Base-by-base conservation (phyloP, 2,797 vertebrate genomes). In the Xiphophorus birchmanni region DNA sequence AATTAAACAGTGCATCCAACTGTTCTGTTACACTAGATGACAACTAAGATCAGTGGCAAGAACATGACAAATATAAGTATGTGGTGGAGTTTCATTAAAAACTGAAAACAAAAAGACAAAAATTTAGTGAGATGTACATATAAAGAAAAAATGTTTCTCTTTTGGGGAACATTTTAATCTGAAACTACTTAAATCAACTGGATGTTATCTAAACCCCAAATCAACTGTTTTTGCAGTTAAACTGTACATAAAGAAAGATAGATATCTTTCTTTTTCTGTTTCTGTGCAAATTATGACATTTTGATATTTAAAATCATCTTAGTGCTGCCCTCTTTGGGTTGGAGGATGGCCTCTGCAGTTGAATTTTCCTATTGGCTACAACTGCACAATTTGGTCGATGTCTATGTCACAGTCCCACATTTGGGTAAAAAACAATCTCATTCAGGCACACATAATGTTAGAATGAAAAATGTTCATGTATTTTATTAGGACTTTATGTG, bases 21-120 rank as follows among this genome's bases (percentile, higher is more conserved):
- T 4, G 56, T 80, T 80, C 56, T 23, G 67, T 73, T 56, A 50
- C 29, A 60, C 72, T 26, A 50, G n/a, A 52, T 48, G 47, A 50
- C 0, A 7, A 10, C 13, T 40, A 81, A 2, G 73, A 23, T 52
- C 23, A 71, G 23, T n/a, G n/a, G 4, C 6, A 6, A 26, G 67
- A 42, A 44, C 12, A 26, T 44, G 23, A 71, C 21, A n/a, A 71
- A 45, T 45, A 42, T 23, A 8, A 5, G 12, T 12, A 0, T 6
- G 12, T 7, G 11, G 40, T 7, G 12, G 67, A 71, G 21, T 71
- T n/a, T 71, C 12, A 42, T 18, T 12, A 26, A 26, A 71, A 26
- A 42, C 4, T 44, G 40, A 15, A 71, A 44, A 35, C 60, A 10
- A 4, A 23, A 3, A 23, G 7, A 32, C 32, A 40, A 8, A 37